A percentile compares a stretch with the other conserved stretches of the same genome.
Conservation (phyloP, 2,113 vertebrate species). For the Carassius carassius region DNA sequence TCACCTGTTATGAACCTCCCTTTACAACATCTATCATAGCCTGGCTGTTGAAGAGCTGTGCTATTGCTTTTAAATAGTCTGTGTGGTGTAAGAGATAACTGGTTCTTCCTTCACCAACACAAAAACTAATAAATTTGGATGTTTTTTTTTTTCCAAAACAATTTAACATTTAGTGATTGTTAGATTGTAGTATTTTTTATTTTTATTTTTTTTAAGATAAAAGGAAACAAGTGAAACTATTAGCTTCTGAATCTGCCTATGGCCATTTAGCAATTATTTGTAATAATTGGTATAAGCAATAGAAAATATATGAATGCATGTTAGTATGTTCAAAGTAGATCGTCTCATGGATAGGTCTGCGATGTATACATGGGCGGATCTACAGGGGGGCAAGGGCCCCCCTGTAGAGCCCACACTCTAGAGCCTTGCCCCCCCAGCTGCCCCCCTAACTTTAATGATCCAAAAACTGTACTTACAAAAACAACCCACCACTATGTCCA, state of each 20-base stretch:
- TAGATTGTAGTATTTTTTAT: no score
- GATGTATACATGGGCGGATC: no score
- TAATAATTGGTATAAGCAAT: not conserved
- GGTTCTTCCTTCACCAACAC: not conserved
- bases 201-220: not conserved
- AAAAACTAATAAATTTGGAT: not conserved
- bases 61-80: not conserved
- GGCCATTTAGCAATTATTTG: not conserved
- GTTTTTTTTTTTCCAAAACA: not conserved
- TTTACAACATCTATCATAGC: conserved; percentile 35
- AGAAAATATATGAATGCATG: not conserved
- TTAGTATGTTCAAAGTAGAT: not conserved
- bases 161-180: not conserved
- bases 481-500: no score
- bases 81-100: not conserved
- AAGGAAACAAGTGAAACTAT: no score
- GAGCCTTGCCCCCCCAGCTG: no score
- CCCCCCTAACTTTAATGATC: no score
- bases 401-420: no score
- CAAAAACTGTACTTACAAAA: no score
- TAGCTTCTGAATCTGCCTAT: not conserved
- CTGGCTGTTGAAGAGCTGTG: not conserved
- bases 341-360: not conserved
- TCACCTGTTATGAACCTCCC: conserved; percentile 42
- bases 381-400: no score